Base-by-base conservation (phyloP, 2,888 invertebrate genomes). In the Dasysyrphus albostriatus region DNA sequence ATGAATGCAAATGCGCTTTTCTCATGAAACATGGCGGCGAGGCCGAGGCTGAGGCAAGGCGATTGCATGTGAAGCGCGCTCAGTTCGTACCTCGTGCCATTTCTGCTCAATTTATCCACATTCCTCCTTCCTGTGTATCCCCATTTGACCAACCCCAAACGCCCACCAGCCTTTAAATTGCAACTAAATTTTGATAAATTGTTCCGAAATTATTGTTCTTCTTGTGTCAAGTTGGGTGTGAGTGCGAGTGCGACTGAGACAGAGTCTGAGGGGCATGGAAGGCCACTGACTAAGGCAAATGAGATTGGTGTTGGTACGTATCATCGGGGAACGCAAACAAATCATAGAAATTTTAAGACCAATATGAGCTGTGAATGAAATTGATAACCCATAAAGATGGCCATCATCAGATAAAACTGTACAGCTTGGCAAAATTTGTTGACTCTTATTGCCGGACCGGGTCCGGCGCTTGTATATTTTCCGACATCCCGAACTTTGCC, bases 1-100 rank as follows among this genome's bases (percentile, higher is more conserved):
- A 87, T 87, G 87, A 83, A 87, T 87, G 87, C 87, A 87, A 87
- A 87, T 87, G 87, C 83, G 87, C 82, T 83, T 79, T 87, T 87
- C 87, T 72, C 87, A 87, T 85, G 85, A 82, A 85, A 85, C 85
- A 85, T 82, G 69, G 87, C 9, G 29, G 29, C 24, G 9, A 67
- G 42, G 34, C 34, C 24, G 24, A 24, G 24, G 24, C 24, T n/a
- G 9, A 67, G 29, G 34, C 34, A 34, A 63, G 63, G 65, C 74
- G 82, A 78, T 82, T 78, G 87, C 87, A 87, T 83, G 87, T 78
- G 75, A 51, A 78, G 74, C 87, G 16, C 82, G 32, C 78, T 78
- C 54, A 32, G 16, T 78, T 75, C 47, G 24, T 51, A 78, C 70
- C 78, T 70, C 63, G 49, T 67, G 47, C 65, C 47, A 75, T 82